phyloP scores from a whole-genome alignment of 2,888 invertebrate species.

The Laothoe populi region DNA sequence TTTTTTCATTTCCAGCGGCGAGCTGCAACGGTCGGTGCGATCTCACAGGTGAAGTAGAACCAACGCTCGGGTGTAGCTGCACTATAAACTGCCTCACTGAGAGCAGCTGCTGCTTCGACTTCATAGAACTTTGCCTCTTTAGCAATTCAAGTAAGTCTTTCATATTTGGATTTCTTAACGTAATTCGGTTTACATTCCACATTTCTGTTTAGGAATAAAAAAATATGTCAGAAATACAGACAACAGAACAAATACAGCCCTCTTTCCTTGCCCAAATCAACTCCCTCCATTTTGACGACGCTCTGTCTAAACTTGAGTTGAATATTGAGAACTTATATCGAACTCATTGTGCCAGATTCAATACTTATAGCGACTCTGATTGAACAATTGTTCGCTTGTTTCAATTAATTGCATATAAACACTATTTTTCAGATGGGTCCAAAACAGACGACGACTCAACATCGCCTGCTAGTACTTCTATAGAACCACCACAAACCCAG shows the following conservation, averaged over 20 bases:
- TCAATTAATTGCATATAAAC: neutral
- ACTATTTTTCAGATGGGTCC: conserved; percentile 35
- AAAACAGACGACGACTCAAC: conserved; percentile 25
- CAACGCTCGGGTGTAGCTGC: conserved; percentile 83
- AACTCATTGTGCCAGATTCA: too few relatives aligned
- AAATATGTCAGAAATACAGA: too few relatives aligned
- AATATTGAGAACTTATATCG: too few relatives aligned
- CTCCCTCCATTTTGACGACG: too few relatives aligned
- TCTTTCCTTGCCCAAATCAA: too few relatives aligned
- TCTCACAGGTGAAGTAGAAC: neutral
- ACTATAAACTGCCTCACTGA: conserved; percentile 78
- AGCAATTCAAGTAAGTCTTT: conserved; percentile 37
- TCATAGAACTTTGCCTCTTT: conserved; percentile 82
- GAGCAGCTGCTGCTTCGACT: conserved; percentile 88
- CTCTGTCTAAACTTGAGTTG: too few relatives aligned
- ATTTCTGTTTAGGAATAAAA: too few relatives aligned
- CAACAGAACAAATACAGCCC: too few relatives aligned
- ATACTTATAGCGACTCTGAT: too few relatives aligned
- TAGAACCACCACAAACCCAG: conserved; percentile 52
- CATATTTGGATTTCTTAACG: neutral
- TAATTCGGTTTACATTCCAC: conserved; percentile 7
- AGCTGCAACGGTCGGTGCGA: conserved; percentile 83
- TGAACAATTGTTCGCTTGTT: neutral
- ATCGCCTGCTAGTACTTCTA: conserved; percentile 22
- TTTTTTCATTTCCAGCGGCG: conserved; percentile 61